These are phyloP conservation scores for Pseudococcus viburni DNA, from an alignment of 2,888 invertebrate species.

Conservation along the genomic window DNA sequence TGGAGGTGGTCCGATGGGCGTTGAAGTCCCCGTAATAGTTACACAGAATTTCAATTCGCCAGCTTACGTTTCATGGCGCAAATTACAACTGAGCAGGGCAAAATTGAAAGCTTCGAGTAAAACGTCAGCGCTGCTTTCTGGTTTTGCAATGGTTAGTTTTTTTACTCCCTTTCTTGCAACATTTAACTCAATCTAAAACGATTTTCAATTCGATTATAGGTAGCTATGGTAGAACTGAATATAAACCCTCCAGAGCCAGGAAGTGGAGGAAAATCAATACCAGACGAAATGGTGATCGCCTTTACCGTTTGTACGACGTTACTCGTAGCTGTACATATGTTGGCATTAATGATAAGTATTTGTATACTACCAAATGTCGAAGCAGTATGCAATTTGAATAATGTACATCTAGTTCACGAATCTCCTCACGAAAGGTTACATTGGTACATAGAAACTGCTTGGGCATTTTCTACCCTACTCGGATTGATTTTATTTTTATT, in stretches of 20 bases:
- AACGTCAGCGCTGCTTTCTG: conserved; percentile 95
- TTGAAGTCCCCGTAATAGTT: conserved; percentile 61
- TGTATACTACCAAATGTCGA: conserved; percentile 99
- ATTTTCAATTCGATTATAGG: conserved; percentile 74
- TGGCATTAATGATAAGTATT: conserved; percentile 99
- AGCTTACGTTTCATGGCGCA: conserved; percentile 90
- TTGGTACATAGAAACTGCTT: conserved; percentile 97
- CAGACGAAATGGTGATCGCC: conserved; percentile 86
- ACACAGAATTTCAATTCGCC: conserved; percentile 73
- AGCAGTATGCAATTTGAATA: conserved; percentile 93
- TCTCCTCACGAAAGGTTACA: conserved; percentile 90
- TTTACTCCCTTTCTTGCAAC: background rate
- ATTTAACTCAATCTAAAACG: background rate
- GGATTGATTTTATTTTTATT: conserved; percentile 93
- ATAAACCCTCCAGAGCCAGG: conserved; percentile 75
- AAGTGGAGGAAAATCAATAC: conserved; percentile 78
- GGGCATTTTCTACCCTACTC: conserved; percentile 96
- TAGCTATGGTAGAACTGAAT: conserved; percentile 98
- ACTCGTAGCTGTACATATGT: conserved; percentile 96
- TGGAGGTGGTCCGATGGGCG: conserved; percentile 69
- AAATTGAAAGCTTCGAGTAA: conserved; percentile 98
- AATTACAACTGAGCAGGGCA: conserved; percentile 93
- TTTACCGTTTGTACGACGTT: conserved; percentile 96
- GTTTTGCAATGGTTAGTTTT: conserved; percentile 91
- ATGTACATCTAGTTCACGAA: conserved; percentile 87